phyloP scores from a whole-genome alignment of 1,140 invertebrate genomes.

The Mercenaria mercenaria region DNA sequence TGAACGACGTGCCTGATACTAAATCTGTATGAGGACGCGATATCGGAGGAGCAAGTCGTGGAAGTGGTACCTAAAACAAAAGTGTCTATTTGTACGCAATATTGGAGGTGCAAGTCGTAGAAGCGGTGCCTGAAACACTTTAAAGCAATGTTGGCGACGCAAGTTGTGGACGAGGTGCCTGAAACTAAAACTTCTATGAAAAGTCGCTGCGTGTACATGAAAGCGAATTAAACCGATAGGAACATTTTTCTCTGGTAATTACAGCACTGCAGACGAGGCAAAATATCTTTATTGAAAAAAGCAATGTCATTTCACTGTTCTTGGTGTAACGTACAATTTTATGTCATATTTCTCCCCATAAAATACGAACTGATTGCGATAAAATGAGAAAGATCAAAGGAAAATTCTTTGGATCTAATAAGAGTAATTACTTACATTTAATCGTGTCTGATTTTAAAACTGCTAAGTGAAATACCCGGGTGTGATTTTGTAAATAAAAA shows the following conservation, averaged over 20 bases:
- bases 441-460: constrained; percentile 37
- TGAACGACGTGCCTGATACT: too few relatives aligned
- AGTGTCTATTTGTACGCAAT: too few relatives aligned
- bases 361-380: constrained; percentile 2
- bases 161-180: too few relatives aligned
- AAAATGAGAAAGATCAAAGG: constrained; percentile 47
- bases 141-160: too few relatives aligned
- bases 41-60: too few relatives aligned
- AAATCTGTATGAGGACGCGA: too few relatives aligned
- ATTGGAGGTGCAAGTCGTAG: too few relatives aligned
- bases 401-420: constrained; percentile 11
- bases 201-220: too few relatives aligned
- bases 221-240: too few relatives aligned
- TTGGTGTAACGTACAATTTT: constrained; percentile 47
- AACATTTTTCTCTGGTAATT: neutral
- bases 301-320: constrained; percentile 25
- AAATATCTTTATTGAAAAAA: neutral
- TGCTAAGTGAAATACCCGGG: constrained; percentile 40
- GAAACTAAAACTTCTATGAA: too few relatives aligned
- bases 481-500: constrained; percentile 42
- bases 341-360: constrained; percentile 42
- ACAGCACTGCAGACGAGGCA: neutral
- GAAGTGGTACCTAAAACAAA: too few relatives aligned
- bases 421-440: constrained; percentile 56
- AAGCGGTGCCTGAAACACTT: too few relatives aligned